Conservation (phyloP, 2,113 vertebrate species). For the Cinclus cinclus region DNA sequence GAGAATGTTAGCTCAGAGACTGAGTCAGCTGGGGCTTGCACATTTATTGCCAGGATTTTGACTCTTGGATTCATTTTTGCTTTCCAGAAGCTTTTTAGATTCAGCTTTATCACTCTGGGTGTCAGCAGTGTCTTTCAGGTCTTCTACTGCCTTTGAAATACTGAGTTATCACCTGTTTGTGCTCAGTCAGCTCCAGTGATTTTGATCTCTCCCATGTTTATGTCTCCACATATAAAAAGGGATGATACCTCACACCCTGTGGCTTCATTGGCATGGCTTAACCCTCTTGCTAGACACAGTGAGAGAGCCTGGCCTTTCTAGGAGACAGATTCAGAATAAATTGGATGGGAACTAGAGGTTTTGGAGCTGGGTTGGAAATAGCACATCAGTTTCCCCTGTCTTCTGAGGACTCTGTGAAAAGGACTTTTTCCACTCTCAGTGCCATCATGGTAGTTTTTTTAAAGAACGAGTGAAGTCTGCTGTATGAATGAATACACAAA, state of each 20-base stretch:
- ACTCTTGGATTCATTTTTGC: not conserved
- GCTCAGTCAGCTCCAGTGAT: not conserved
- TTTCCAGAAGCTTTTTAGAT: not conserved
- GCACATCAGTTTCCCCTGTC: not conserved
- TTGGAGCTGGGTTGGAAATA: not conserved
- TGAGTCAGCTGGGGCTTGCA: not conserved
- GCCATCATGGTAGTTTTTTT: not conserved
- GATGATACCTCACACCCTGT: not conserved
- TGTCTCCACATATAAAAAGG: not conserved
- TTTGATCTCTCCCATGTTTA: not conserved
- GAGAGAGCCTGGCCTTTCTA: not conserved
- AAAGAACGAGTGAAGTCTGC: not conserved
- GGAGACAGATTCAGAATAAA: not conserved
- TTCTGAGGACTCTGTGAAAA: not conserved
- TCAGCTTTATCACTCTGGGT: not conserved
- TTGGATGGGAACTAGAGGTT: rapidly evolving
- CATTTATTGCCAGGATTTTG: not conserved
- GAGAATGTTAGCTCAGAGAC: not conserved
- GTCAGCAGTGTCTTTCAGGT: rapidly evolving
- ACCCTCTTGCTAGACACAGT: not conserved
- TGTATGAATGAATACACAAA: not conserved
- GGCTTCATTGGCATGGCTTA: not conserved
- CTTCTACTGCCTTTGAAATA: not conserved
- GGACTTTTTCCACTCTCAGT: not conserved
- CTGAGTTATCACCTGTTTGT: not conserved